These are phyloP conservation scores for Champsocephalus esox DNA, from an alignment of 2,797 vertebrate species.

Conservation along the genomic window DNA sequence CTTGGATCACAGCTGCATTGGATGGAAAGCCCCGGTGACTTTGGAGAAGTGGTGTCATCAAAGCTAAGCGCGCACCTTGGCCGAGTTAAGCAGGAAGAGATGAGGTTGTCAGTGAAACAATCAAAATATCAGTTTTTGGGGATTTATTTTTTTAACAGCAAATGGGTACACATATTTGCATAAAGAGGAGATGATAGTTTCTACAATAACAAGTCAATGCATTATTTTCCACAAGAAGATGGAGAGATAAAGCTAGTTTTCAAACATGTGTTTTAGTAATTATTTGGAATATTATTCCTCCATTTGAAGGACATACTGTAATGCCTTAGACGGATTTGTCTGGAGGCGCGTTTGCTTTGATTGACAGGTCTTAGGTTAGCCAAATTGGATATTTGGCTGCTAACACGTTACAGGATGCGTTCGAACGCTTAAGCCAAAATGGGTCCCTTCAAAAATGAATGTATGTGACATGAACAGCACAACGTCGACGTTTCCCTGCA, in stretches of 20 bases:
- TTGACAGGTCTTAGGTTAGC: constrained; percentile 7
- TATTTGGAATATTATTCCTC: neutral
- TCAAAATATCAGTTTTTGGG: constrained; percentile 22
- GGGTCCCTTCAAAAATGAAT: neutral
- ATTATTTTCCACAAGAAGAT: neutral
- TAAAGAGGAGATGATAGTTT: neutral
- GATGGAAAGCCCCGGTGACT: constrained; percentile 61
- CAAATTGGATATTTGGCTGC: constrained; percentile 10
- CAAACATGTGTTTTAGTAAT: neutral
- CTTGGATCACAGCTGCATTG: constrained; percentile 67
- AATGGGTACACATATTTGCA: neutral
- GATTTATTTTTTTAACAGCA: constrained; percentile 1
- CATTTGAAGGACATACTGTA: constrained; percentile 1
- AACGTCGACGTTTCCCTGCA: neutral
- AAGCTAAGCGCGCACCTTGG: constrained; percentile 53
- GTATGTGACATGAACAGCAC: neutral
- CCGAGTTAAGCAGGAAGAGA: constrained; percentile 41
- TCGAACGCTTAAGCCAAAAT: neutral
- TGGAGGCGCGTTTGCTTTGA: neutral
- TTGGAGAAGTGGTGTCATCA: constrained; percentile 45
- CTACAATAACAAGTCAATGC: neutral
- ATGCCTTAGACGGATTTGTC: neutral
- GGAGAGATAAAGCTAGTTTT: neutral
- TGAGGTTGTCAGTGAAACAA: constrained; percentile 37
- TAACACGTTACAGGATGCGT: neutral